A percentile compares a stretch with the other conserved stretches of the same genome.
Conservation (phyloP, 35 echinoderm and acorn worm species). For the Hemicentrotus pulcherrimus region DNA sequence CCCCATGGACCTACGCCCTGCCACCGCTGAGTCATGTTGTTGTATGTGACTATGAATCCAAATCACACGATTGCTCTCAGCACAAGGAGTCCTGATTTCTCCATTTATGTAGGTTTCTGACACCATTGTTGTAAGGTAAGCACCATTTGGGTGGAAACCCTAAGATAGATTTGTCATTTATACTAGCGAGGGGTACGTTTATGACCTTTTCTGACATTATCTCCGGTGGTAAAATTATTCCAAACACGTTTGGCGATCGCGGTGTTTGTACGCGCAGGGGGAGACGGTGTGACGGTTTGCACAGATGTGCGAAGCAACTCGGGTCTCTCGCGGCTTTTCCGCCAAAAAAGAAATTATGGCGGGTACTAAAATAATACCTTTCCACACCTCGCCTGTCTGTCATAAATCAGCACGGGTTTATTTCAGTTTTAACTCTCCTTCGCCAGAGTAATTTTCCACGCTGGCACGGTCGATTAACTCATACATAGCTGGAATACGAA, state of each 20-base stretch:
- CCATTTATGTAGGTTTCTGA: background rate
- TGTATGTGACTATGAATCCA: background rate
- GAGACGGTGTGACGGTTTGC: background rate
- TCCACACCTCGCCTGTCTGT: background rate
- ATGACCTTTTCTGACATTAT: background rate
- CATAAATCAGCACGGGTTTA: background rate
- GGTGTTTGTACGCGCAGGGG: background rate
- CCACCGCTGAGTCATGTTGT: no score
- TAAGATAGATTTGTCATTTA: background rate
- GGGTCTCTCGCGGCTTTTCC: background rate
- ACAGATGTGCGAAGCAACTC: background rate
- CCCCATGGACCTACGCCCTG: no score
- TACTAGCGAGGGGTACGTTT: background rate
- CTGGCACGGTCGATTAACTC: background rate
- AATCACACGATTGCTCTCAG: background rate
- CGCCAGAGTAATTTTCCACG: background rate
- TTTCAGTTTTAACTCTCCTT: background rate
- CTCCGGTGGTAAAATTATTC: background rate
- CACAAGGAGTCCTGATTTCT: background rate
- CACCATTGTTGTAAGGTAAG: background rate
- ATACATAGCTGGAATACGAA: background rate
- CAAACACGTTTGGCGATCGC: background rate
- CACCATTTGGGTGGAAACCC: background rate
- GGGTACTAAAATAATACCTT: background rate
- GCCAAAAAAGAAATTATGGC: background rate